Percentiles rank a stretch among this genome's conserved stretches.
These are phyloP conservation scores for Gari tellinella DNA, from an alignment of 2,888 invertebrate species.

Conservation along the genomic window DNA sequence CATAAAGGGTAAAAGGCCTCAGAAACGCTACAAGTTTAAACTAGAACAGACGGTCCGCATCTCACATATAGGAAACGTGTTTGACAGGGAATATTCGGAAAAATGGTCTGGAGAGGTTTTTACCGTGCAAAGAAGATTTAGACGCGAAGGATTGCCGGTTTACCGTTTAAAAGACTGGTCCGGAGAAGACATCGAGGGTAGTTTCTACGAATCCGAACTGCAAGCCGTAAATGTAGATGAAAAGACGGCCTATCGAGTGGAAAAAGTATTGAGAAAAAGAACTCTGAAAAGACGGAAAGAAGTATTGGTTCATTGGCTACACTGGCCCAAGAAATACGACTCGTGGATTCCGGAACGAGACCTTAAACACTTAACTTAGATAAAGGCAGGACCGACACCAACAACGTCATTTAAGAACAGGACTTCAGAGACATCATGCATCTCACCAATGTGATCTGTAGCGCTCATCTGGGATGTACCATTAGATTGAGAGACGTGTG, in stretches of 20 bases:
- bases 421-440: conserved; percentile 16
- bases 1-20: neutral
- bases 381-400: no score
- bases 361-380: conserved; percentile 2
- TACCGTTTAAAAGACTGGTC: conserved; percentile 37
- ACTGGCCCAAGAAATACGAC: conserved; percentile 55
- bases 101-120: conserved; percentile 51
- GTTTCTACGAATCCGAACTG: conserved; percentile 42
- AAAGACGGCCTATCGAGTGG: conserved; percentile 29
- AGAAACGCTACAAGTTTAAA: conserved; percentile 29
- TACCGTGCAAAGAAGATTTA: conserved; percentile 27
- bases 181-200: conserved; percentile 31
- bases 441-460: conserved; percentile 20
- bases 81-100: conserved; percentile 48
- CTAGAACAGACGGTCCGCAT: conserved; percentile 33
- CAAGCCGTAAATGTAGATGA: conserved; percentile 39
- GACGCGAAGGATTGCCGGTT: conserved; percentile 27
- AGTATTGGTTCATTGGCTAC: conserved; percentile 52
- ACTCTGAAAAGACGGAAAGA: conserved; percentile 26
- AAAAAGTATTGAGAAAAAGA: conserved; percentile 41
- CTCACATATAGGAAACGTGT: conserved; percentile 28
- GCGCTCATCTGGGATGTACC: conserved; percentile 12
- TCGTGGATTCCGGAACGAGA: conserved; percentile 22
- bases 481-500: conserved; percentile 17
- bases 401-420: no score